Base-by-base conservation (phyloP, 2,113 vertebrate genomes). In the Saccopteryx leptura region DNA sequence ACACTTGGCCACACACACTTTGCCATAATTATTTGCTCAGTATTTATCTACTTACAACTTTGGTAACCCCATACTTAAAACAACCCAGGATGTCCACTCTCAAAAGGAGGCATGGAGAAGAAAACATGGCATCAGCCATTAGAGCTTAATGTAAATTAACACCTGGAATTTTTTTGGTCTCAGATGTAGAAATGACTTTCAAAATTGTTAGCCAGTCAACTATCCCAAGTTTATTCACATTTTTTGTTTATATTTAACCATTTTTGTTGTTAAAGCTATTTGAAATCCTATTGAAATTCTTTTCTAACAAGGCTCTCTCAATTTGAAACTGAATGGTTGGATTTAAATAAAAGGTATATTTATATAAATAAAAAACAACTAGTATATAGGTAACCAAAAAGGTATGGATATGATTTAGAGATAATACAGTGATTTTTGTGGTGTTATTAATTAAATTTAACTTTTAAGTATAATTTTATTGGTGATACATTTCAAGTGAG, bases 201-300 rank as follows among this genome's bases (percentile, higher is more conserved):
- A 66, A 96, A 85, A 91, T 39, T 39, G 39, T 54, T 75, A 69
- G 17, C 8, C 33, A 78, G 13, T 83, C 48, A 39, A 39, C 76
- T 90, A 61, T 50, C 7, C 46, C n/a, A 65, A n/a, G 46, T 4
- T 88, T 63, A 75, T 17, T 68, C 58, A 76, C 58, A 75, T 23
- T 74, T 78, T 21, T 14, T 78, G 60, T 79, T 84, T 58, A 56
- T 46, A 71, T n/a, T 88, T 80, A 79, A 78, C 1, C 7, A 65
- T 83, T 86, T 94, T 28, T 86, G 18, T 81, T 63, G 21, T 69
- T 87, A 63, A 85, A 85, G 60, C 50, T 90, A 88, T 52, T 86
- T 76, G 48, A 94, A 92, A 78, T 89, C 54, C 13, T 85, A 85
- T 63, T 72, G 23, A 86, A 87, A 65, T 88, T 92, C 28, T 94